phyloP scores from a whole-genome alignment of 2,113 vertebrate species.

The Campylorhamphus procurvoides region DNA sequence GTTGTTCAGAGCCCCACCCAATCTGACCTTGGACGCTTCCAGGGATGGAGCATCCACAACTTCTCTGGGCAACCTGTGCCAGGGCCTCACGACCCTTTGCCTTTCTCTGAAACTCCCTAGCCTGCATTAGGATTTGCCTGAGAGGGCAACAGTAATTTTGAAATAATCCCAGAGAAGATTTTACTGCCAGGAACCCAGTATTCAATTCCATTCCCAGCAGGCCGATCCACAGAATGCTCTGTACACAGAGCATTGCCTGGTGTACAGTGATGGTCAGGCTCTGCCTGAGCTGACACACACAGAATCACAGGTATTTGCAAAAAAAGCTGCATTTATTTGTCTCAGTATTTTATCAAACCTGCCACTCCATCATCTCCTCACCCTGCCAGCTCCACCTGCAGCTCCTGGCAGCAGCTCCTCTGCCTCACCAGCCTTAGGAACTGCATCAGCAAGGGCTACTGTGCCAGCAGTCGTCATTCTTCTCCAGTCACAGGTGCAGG shows the following conservation, averaged over 20 bases:
- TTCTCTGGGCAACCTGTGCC: fast-evolving
- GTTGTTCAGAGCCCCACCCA: background rate
- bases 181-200: background rate
- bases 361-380: background rate
- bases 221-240: background rate
- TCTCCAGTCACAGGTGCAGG: background rate
- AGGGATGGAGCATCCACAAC: background rate
- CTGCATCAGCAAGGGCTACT: background rate
- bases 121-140: background rate
- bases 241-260: background rate
- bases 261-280: fast-evolving
- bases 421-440: background rate
- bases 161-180: background rate
- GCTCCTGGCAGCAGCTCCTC: background rate
- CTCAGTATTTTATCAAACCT: background rate
- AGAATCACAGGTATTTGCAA: background rate
- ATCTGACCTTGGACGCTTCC: background rate
- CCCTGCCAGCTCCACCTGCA: background rate
- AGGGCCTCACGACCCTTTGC: background rate
- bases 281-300: background rate
- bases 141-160: background rate
- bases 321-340: background rate
- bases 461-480: background rate
- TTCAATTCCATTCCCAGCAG: background rate
- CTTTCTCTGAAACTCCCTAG: background rate